Conservation (phyloP, 2,888 invertebrate genomes). For the Dione vanillae region DNA sequence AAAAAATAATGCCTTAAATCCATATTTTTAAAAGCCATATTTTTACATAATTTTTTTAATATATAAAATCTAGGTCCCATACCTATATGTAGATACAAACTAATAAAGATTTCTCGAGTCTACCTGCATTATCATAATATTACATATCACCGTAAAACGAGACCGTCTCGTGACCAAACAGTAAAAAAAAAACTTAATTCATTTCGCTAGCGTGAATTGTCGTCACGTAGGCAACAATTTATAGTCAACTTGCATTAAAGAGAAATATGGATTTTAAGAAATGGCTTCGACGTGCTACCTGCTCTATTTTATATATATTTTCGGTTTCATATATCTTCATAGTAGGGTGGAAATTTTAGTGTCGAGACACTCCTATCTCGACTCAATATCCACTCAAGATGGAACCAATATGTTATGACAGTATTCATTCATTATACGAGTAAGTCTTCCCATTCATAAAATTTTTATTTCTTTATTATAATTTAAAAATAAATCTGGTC, state of each 20-base stretch:
- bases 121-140: constrained; percentile 3
- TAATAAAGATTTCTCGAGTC: background rate
- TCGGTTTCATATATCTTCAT: background rate
- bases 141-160: constrained; percentile 22
- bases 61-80: too few species aligned
- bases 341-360: background rate
- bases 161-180: constrained; percentile 28
- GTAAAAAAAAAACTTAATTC: constrained; percentile 18
- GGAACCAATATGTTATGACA: too few species aligned
- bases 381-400: too few species aligned
- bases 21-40: too few species aligned
- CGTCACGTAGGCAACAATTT: constrained; percentile 40
- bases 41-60: too few species aligned
- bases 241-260: constrained; percentile 29
- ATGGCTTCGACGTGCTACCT: constrained; percentile 13
- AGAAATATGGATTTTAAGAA: constrained; percentile 20
- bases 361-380: background rate
- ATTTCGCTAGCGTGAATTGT: constrained; percentile 37
- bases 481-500: too few species aligned
- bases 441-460: too few species aligned
- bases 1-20: too few species aligned
- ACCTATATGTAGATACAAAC: background rate
- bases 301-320: background rate
- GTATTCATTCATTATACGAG: too few species aligned
- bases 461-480: too few species aligned